Conservation (phyloP, 2,113 vertebrate species). For the Oncorhynchus mykiss region DNA sequence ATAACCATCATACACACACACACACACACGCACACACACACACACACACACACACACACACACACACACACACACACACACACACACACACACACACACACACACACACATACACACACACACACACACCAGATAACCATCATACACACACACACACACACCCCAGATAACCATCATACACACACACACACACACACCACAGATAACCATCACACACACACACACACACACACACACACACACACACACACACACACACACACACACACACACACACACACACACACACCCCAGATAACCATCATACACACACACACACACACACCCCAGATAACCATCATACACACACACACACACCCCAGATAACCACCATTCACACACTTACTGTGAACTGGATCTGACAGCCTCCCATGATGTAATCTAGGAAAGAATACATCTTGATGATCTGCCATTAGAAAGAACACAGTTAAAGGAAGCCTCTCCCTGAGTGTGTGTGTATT, state of each 20-base stretch:
- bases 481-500: too few species aligned
- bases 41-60: too few species aligned
- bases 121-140: too few species aligned
- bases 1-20: conserved; percentile 20
- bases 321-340: background rate
- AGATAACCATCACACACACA: too few species aligned
- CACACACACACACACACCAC: too few species aligned
- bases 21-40: conserved; percentile 22
- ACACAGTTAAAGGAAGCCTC: background rate
- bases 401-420: conserved; percentile 99
- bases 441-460: conserved; percentile 81
- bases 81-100: too few species aligned
- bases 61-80: too few species aligned
- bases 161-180: too few species aligned
- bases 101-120: background rate
- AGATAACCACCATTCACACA: conserved; percentile 18
- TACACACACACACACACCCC: background rate
- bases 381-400: conserved; percentile 99
- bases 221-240: too few species aligned
- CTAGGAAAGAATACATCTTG: conserved; percentile 99
- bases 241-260: too few species aligned
- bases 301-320: background rate
- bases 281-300: background rate
- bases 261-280: conserved; percentile 10
- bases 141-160: too few species aligned